Evolutionary conservation across 2,888 invertebrate genomes (phyloP).

Genomic region (Tortrix viridana): DNA sequence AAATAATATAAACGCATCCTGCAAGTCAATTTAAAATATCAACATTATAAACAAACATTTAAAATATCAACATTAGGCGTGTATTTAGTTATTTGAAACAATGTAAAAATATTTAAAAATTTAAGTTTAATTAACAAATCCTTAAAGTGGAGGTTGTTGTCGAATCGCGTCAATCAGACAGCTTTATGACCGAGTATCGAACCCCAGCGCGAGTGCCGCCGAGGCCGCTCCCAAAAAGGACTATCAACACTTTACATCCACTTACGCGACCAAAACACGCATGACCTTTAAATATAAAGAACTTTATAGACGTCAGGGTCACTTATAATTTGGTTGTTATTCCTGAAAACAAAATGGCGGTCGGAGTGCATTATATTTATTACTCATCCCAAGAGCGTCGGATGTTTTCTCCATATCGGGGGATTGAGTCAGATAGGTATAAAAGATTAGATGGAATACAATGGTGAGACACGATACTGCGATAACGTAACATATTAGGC

Average conservation of each 20-base stretch:
- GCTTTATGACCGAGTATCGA: not conserved
- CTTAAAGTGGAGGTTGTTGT: not conserved
- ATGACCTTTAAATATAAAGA: slow-evolving; percentile 2
- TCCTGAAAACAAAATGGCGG: slow-evolving; percentile 3
- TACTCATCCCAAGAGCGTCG: slow-evolving; percentile 64
- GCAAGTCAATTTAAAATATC: too few relatives aligned
- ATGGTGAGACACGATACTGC: slow-evolving; percentile 10
- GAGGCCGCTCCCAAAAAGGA: slow-evolving; percentile 14
- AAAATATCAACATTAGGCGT: not conserved
- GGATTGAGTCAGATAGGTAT: slow-evolving; percentile 43
- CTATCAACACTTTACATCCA: slow-evolving; percentile 7
- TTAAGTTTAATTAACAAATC: not conserved
- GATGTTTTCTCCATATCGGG: slow-evolving; percentile 68
- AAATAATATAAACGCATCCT: too few relatives aligned
- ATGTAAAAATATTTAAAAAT: not conserved
- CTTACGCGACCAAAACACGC: slow-evolving; percentile 1
- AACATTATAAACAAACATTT: too few relatives aligned
- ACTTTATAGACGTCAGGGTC: slow-evolving; percentile 5
- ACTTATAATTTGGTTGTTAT: slow-evolving; percentile 8
- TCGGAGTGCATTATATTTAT: slow-evolving; percentile 44
- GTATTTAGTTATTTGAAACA: not conserved
- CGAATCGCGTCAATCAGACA: slow-evolving; percentile 1
- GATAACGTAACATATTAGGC: slow-evolving; percentile 1
- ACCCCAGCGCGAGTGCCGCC: not conserved
- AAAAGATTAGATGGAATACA: slow-evolving; percentile 15